A percentile compares a stretch with the other conserved stretches of the same genome.
Evolutionary conservation across 2,888 invertebrate genomes (phyloP).

Genomic region (Pardosa pseudoannulata): DNA sequence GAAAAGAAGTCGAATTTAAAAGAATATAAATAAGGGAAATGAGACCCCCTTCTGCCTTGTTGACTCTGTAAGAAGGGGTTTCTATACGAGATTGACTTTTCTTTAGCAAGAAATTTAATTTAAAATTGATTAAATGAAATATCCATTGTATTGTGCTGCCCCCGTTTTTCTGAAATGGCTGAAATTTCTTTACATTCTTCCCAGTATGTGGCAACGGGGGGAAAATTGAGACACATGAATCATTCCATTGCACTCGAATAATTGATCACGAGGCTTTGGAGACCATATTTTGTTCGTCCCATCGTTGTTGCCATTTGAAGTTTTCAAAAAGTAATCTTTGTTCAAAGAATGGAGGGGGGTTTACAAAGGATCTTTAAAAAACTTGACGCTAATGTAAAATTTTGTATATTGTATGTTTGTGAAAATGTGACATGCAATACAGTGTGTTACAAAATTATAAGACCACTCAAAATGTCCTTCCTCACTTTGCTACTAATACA

Average conservation of each 20-base stretch:
- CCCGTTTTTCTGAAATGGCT: not conserved
- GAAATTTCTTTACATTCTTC: constrained; percentile 4
- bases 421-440: too few relatives aligned
- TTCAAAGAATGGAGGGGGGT: too few relatives aligned
- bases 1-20: not conserved
- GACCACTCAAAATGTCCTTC: too few relatives aligned
- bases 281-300: not conserved
- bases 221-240: not conserved
- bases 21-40: constrained; percentile 3
- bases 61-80: not conserved
- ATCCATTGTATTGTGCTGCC: not conserved
- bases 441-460: too few relatives aligned
- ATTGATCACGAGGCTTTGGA: not conserved
- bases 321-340: not conserved
- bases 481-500: too few relatives aligned
- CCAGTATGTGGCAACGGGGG: constrained; percentile 2
- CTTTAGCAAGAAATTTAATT: constrained; percentile 1
- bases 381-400: too few relatives aligned
- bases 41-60: not conserved
- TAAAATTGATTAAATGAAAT: constrained; percentile 13
- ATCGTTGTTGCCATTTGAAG: not conserved
- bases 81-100: not conserved
- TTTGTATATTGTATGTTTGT: too few relatives aligned
- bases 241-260: not conserved
- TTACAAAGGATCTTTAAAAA: too few relatives aligned